Evolutionary conservation across 2,797 vertebrate genomes (phyloP), one percentile per base, ranked within the genome.

Genomic region (Sebastes itinus): DNA sequence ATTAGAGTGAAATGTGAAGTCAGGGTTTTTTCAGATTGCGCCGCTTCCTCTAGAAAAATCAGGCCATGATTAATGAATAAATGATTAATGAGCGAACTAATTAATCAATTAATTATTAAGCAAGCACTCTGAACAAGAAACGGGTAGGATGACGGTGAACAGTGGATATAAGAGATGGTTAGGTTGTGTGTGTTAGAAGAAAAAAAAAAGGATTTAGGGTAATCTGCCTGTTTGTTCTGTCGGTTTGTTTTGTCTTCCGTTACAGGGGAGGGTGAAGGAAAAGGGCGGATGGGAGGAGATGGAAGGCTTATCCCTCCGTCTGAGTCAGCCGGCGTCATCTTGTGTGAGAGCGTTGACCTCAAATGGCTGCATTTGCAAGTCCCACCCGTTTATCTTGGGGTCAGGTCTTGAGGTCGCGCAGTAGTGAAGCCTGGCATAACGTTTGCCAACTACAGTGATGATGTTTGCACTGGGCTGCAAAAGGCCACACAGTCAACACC

Each of bases 21-120:
- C 94, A 95, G 95, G 94, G 59, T 82, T 95, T 95, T 94, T 94
- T 89, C 90, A 91, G 91, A 94, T 95, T 94, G 92, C 77, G 73
- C 92, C 72, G 87, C 95, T 96, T 96, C 95, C 94, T 95, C 92
- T 87, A 91, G 88, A 96, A 96, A 95, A 95, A 95, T 94, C 94
- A 93, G 92, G 93, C 92, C 92, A 92, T 95, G 95, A 96, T 96
- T 96, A 96, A 96, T 94, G 92, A 95, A 95, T 96, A 92, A 95
- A 96, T 96, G 95, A 96, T 96, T 96, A 96, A 96, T 95, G 95
- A 95, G 93, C 4, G 83, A 94, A 91, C 93, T 95, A 96, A 96
- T 96, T 96, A 96, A 96, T 96, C 93, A 95, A 95, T 96, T 95
- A 95, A 96, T 96, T 95, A 96, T 96, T 96, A 95, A 96, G 88